phyloP scores from a whole-genome alignment of 2,888 invertebrate species.

The Embidobia sp. region DNA sequence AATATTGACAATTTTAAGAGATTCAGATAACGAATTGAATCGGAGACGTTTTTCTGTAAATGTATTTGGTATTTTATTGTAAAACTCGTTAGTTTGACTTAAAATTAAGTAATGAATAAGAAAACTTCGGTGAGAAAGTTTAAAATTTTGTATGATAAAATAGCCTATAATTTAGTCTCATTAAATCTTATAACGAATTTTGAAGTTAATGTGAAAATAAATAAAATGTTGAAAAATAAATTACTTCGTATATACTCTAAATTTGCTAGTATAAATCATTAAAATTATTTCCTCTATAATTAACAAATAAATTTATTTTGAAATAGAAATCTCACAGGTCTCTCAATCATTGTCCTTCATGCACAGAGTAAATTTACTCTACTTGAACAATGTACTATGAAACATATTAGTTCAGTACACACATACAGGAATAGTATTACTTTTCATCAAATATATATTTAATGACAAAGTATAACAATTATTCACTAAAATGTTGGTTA shows the following conservation, averaged over 20 bases:
- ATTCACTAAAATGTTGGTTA: not conserved
- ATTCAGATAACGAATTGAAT: slow-evolving; percentile 17
- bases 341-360: not conserved
- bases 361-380: not conserved
- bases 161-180: no score
- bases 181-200: no score
- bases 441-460: not conserved
- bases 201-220: no score
- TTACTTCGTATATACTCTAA: no score
- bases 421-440: not conserved
- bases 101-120: no score
- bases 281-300: no score
- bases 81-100: no score
- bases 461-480: not conserved
- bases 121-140: no score
- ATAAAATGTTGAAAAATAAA: not conserved
- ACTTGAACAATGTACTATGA: slow-evolving; percentile 2
- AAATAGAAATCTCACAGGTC: not conserved
- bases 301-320: not conserved
- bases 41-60: not conserved
- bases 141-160: no score
- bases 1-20: slow-evolving; percentile 12
- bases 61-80: no score
- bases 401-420: not conserved
- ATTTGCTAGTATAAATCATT: not conserved